Base-by-base conservation (phyloP, 2,888 invertebrate species). In the Globia sparganii region DNA sequence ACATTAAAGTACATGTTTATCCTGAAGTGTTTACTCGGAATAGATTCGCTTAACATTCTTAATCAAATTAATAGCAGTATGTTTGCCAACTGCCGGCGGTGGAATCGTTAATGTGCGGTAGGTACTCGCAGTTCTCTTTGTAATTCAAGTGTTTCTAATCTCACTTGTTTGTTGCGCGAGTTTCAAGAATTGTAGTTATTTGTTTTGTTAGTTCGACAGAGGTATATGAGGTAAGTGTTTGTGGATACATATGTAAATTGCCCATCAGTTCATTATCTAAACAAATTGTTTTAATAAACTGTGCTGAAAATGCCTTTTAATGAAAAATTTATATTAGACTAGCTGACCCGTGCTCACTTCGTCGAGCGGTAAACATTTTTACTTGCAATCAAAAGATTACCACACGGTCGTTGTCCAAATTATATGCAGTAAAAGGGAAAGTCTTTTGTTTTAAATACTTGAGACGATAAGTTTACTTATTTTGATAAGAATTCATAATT, bases 41-140 rank as follows among this genome's bases (percentile, higher is more conserved):
- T 65, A 75, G 75, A 75, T 84, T 86, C 46, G 58, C 84, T 86
- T 86, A 86, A 75, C 84, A 73, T 86, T 86, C 75, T 83, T 84
- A 86, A 84, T 84, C 80, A 72, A 78, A 79, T 84, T 68, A 86
- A 83, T 78, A 69, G 78, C 74, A 86, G 69, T n/a, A 56, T 69
- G 82, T 85, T 72, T 76, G 74, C 83, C 61, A 58, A 59, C 62
- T 59, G 62, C 68, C 53, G 49, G 49, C 28, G 58, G 74, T 64
- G 64, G 74, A 75, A 78, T 75, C 86, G 71, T 78, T 83, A 75
- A 83, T 86, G 86, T 86, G 84, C 40, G 79, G 86, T 70, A 15
- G 79, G 86, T 70, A 15, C 37, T 68, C 46, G 25, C 64, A 81
- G 49, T 53, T 65, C 78, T 71, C 79, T 53, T 72, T 58, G 83